Evolutionary conservation across 2,113 vertebrate genomes (phyloP), one percentile per base, ranked within the genome.

Genomic region (Ivindomyrus marchei): DNA sequence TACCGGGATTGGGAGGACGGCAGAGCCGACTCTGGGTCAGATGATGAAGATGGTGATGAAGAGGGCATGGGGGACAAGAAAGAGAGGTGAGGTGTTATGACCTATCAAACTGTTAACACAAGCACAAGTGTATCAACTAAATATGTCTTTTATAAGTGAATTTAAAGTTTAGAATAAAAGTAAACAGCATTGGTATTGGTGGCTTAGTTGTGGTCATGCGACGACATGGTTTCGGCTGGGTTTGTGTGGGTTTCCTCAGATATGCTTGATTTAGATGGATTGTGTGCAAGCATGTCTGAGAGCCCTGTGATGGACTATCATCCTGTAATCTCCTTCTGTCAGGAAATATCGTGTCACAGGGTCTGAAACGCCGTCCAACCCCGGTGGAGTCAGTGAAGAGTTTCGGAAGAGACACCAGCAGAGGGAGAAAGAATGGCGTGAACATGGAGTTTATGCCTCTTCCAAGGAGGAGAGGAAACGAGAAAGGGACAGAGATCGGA

Each of bases 371-470:
- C 98, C 98, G 0, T 98, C 98, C 31, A 97, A 98, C 91, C 97
- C 98, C 0, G 98, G 98, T 45, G 98, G 98, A 0, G 98, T 99
- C 74, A 99, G 97, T 0, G 98, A 99, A 91, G 98, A 99, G 92
- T 99, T 99, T 90, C 95, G 95, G 93, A 97, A 96, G 87, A 97
- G 95, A 91, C 97, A 96, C 93, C 96, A 98, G 91, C 98, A 99
- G 93, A 96, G 98, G 88, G 98, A 99, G 90, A 96, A 94, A 89
- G 98, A 99, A 21, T 95, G 97, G 3, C 96, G 98, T 10, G 98
- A 98, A 24, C 98, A 99, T 0, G 98, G 98, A 1, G 97, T 99
- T 49, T 99, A 97, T 27, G 97, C 98, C 0, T 99, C 98, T 0
- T 99, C 98, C 88, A 99, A 98, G 93, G 98, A 99, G 88, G 98